Percentiles rank a stretch among this genome's conserved stretches.
phyloP scores from a whole-genome alignment of 2,888 invertebrate species.

The Conops quadrifasciatus region DNA sequence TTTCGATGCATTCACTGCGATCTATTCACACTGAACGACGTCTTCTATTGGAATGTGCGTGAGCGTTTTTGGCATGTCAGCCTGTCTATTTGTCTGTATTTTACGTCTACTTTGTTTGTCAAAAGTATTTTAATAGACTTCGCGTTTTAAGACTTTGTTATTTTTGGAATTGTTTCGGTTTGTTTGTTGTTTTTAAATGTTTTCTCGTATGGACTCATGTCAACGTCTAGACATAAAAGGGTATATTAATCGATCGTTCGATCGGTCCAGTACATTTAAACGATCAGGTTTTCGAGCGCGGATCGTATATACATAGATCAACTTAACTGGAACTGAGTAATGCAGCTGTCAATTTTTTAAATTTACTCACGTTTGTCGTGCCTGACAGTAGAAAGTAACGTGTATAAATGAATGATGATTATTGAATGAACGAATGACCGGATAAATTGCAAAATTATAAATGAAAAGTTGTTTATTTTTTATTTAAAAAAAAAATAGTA shows the following conservation, averaged over 20 bases:
- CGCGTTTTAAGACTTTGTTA: no score
- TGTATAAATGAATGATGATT: neutral
- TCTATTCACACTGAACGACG: no score
- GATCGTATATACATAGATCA: no score
- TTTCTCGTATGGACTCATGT: no score
- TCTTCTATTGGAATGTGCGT: neutral
- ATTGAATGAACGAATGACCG: no score
- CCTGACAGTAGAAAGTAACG: slow-evolving; percentile 18
- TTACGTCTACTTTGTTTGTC: neutral
- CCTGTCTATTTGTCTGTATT: neutral
- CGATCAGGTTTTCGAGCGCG: neutral
- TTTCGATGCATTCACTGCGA: no score
- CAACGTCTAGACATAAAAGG: slow-evolving; percentile 7
- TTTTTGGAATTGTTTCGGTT: no score
- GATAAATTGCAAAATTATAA: no score
- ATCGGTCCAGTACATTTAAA: slow-evolving; percentile 16
- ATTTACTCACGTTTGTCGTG: slow-evolving; percentile 16
- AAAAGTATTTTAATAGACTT: neutral
- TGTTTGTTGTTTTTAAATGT: no score
- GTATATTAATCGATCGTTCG: slow-evolving; percentile 17
- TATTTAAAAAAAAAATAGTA: no score
- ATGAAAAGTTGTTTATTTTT: no score
- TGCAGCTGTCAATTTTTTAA: slow-evolving; percentile 12
- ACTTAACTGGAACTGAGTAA: neutral
- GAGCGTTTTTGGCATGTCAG: neutral